These are phyloP conservation scores for Camponotus fellah DNA, from an alignment of 2,888 invertebrate species.

Conservation along the genomic window DNA sequence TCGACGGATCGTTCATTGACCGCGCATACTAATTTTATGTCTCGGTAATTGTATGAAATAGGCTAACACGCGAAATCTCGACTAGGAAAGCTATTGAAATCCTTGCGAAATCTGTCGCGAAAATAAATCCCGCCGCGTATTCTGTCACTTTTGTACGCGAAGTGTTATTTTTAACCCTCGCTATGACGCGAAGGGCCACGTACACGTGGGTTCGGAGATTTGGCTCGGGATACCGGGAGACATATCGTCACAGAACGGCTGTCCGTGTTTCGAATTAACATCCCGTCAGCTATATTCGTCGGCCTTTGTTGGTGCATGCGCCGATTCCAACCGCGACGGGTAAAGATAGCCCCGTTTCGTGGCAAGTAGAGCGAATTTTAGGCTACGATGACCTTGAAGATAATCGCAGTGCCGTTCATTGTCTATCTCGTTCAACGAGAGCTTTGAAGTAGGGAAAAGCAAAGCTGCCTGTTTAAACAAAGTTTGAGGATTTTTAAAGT, in stretches of 20 bases:
- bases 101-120: background rate
- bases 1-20: slow-evolving; percentile 41
- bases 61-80: background rate
- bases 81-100: background rate
- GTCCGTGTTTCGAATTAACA: slow-evolving; percentile 75
- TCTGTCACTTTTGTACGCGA: background rate
- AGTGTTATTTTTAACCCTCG: slow-evolving; percentile 38
- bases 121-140: background rate
- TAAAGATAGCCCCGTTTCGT: slow-evolving; percentile 72
- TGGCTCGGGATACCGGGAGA: slow-evolving; percentile 62
- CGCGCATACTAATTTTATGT: slow-evolving; percentile 14
- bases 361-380: slow-evolving; percentile 65
- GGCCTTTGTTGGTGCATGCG: slow-evolving; percentile 72
- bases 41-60: background rate
- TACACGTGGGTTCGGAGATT: slow-evolving; percentile 61
- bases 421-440: slow-evolving; percentile 27
- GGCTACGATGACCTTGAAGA: slow-evolving; percentile 67
- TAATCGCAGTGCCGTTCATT: slow-evolving; percentile 52
- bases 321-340: slow-evolving; percentile 59
- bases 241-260: slow-evolving; percentile 39
- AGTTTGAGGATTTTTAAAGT: background rate
- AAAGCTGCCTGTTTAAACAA: background rate
- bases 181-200: slow-evolving; percentile 50
- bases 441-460: background rate
- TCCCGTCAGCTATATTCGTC: slow-evolving; percentile 71